A percentile compares a stretch with the other conserved stretches of the same genome.
phyloP scores from a whole-genome alignment of 2,888 invertebrate genomes.

The Drosophila histrio region DNA sequence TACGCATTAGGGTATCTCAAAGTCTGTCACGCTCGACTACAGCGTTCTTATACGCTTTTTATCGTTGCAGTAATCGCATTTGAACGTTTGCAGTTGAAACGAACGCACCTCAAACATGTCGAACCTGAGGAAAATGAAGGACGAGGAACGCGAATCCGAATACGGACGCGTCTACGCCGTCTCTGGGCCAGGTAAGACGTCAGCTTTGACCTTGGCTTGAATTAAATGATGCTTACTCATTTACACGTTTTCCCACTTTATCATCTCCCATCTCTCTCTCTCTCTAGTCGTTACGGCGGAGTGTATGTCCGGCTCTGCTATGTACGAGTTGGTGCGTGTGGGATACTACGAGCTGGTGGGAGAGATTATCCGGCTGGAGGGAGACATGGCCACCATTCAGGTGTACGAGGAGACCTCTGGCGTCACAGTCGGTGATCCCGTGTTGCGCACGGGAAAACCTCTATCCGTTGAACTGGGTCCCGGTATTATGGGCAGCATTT shows the following conservation, averaged over 20 bases:
- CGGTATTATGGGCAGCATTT: slow-evolving; percentile 99
- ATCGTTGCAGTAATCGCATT: slow-evolving; percentile 46
- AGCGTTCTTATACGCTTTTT: too few species aligned
- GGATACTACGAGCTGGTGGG: slow-evolving; percentile 99
- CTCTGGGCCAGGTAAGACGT: slow-evolving; percentile 94
- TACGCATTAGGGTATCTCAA: too few species aligned
- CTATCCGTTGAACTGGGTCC: slow-evolving; percentile 99
- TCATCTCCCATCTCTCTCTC: not conserved
- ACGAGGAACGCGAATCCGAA: slow-evolving; percentile 92
- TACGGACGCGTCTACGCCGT: slow-evolving; percentile 98
- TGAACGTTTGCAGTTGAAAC: slow-evolving; percentile 47
- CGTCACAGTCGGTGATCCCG: slow-evolving; percentile 99
- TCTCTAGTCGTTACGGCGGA: slow-evolving; percentile 98
- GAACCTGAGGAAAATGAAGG: slow-evolving; percentile 82
- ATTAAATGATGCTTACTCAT: not conserved
- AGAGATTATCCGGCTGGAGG: slow-evolving; percentile 99
- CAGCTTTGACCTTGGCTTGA: slow-evolving; percentile 35
- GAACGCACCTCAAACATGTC: slow-evolving; percentile 71
- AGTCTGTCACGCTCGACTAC: too few species aligned
- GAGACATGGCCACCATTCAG: slow-evolving; percentile 99
- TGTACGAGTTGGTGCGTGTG: slow-evolving; percentile 99
- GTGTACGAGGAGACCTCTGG: slow-evolving; percentile 98
- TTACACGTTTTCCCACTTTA: not conserved
- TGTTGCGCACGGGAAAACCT: slow-evolving; percentile 98
- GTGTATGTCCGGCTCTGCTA: slow-evolving; percentile 99